A percentile compares a stretch with the other conserved stretches of the same genome.
Evolutionary conservation across 2,113 vertebrate genomes (phyloP).

Genomic region (Phylloscopus trochiloides): DNA sequence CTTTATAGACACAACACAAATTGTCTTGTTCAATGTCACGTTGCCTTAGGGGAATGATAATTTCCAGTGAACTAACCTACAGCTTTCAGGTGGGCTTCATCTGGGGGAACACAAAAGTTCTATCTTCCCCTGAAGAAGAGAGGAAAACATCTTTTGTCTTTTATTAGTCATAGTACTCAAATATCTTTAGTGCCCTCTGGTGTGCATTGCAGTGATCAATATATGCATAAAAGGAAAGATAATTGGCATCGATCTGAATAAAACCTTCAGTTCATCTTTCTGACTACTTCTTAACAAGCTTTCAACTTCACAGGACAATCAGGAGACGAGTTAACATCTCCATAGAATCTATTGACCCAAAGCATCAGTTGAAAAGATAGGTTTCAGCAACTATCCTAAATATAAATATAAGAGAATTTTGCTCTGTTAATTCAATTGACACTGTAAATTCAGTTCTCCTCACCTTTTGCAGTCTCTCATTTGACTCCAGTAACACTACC

Average conservation of each 20-base stretch:
- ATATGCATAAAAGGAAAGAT: not conserved
- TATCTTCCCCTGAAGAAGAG: not conserved
- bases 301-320: not conserved
- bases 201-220: not conserved
- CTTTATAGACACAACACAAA: not conserved
- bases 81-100: not conserved
- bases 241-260: not conserved
- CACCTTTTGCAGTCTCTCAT: not conserved
- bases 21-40: not conserved
- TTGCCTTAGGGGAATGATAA: not conserved
- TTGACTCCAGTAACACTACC: not conserved
- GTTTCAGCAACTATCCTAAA: not conserved
- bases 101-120: not conserved
- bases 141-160: not conserved
- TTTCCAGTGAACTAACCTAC: not conserved
- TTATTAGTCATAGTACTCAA: not conserved
- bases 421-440: not conserved
- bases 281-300: not conserved
- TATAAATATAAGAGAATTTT: not conserved
- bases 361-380: not conserved
- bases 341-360: not conserved
- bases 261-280: not conserved
- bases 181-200: conserved; percentile 56
- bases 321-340: not conserved
- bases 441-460: not conserved